These are phyloP conservation scores for Mnemiopsis leidyi DNA, from an alignment of 37 sponge, comb jelly and placozoan species.

Conservation along the genomic window DNA sequence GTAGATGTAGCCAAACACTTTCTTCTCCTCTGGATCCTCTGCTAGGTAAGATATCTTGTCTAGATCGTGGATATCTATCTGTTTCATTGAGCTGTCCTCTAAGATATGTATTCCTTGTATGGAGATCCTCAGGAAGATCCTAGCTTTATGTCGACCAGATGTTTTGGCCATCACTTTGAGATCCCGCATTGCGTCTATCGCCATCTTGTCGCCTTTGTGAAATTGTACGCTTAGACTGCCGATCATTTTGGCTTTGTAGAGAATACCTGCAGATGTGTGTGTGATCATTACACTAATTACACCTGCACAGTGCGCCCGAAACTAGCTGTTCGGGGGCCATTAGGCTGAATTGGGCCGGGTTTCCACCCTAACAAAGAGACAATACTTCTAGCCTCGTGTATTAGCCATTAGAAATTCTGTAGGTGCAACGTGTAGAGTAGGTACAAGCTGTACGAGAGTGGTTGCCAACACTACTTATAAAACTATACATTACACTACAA, in stretches of 20 bases:
- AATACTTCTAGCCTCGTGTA: no score
- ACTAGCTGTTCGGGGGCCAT: no score
- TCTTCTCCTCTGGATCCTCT: slow-evolving; percentile 35
- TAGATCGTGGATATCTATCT: slow-evolving; percentile 48
- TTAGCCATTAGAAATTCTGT: no score
- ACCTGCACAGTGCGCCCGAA: no score
- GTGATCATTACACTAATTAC: no score
- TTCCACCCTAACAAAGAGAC: no score
- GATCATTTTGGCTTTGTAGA: slow-evolving; percentile 50
- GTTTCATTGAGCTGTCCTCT: not conserved
- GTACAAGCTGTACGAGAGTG: no score
- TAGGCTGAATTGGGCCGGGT: no score
- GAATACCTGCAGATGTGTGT: not conserved
- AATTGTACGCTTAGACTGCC: slow-evolving; percentile 36
- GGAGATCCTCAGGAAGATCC: slow-evolving; percentile 1
- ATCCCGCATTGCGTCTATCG: slow-evolving; percentile 25
- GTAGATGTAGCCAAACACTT: slow-evolving; percentile 39
- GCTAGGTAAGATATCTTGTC: slow-evolving; percentile 52
- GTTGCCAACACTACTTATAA: no score
- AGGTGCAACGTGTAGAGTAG: no score
- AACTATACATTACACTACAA: no score
- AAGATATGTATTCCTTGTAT: slow-evolving; percentile 1
- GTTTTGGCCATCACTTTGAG: slow-evolving; percentile 51
- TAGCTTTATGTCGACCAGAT: not conserved
- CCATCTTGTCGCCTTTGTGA: slow-evolving; percentile 47